Evolutionary conservation across 2,888 invertebrate species (phyloP), one percentile per base, ranked within the genome.

Genomic region (Aphrophora alni): DNA sequence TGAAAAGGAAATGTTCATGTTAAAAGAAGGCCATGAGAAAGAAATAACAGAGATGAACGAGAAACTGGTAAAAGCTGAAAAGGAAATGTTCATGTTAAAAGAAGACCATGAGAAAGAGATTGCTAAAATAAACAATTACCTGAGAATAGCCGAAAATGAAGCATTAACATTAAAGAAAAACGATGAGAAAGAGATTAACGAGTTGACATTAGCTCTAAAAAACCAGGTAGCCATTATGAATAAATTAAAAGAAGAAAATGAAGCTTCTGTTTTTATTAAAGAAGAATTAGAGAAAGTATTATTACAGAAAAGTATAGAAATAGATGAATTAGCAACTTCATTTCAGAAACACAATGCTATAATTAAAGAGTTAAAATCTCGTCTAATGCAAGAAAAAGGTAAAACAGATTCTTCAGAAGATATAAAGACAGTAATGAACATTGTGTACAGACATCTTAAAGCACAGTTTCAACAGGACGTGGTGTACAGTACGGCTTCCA

Each of bases 401-500:
- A 59, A 5, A 21, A 21, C n/a, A 21, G 21, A 59, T 59, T 59
- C 59, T 59, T 59, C 59, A 5, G 78, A 79, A 12, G 74, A 79
- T 12, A 59, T 74, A 5, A 79, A 79, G 68, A 69, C 59, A 33
- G 69, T 79, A 5, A 26, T 74, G 14, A 79, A 79, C 24, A 38
- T 69, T 17, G 78, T 74, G 12, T 79, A 68, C 38, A 51, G 69
- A 17, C 38, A 59, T 21, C 74, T 79, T 14, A 79, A 79, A 26
- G 68, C 74, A 12, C 78, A 79, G 68, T 74, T 79, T 38, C 72
- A 74, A 24, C 59, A 51, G n/a, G 68, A 68, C 12, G 38, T 7
- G 17, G 59, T 33, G 3, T 79, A 79, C 14, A 68, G 74, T 33
- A 33, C 78, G 7, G 26, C 25, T 21, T 33, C 38, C 25, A 68